These are phyloP conservation scores for Pseudorectes ferrugineus DNA, from an alignment of 2,113 vertebrate species.

Conservation along the genomic window DNA sequence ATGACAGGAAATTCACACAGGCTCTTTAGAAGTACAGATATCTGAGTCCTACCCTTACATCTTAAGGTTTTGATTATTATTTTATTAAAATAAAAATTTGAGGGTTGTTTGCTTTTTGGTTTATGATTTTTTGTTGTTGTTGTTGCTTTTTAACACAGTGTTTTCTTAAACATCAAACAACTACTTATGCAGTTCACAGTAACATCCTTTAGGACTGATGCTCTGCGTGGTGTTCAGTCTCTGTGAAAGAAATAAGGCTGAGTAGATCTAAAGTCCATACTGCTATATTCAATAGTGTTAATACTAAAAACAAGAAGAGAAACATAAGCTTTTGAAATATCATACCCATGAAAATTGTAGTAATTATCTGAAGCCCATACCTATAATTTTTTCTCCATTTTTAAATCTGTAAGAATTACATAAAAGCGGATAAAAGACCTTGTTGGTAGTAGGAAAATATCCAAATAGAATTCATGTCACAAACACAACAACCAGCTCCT, in stretches of 20 bases:
- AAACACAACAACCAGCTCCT: neutral
- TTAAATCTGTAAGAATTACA: neutral
- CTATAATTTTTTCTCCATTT: neutral
- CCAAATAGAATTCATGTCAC: neutral
- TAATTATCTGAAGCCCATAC: neutral
- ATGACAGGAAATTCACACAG: neutral
- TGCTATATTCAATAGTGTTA: neutral
- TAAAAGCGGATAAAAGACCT: neutral
- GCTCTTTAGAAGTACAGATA: neutral
- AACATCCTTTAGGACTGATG: neutral
- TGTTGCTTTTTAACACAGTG: neutral
- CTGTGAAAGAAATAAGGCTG: neutral
- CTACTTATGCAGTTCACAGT: neutral
- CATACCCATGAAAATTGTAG: rapidly evolving
- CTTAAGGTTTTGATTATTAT: neutral
- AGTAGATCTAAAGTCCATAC: neutral
- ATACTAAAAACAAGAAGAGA: neutral
- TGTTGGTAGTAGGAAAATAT: neutral
- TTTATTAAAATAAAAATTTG: neutral
- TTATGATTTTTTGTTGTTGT: neutral
- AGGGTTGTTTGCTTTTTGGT: neutral
- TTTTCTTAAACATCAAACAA: neutral
- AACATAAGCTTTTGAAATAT: neutral
- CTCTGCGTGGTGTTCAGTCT: neutral
- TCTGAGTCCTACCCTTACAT: neutral